Conservation (phyloP, 2,113 vertebrate genomes). For the Chroicocephalus ridibundus region DNA sequence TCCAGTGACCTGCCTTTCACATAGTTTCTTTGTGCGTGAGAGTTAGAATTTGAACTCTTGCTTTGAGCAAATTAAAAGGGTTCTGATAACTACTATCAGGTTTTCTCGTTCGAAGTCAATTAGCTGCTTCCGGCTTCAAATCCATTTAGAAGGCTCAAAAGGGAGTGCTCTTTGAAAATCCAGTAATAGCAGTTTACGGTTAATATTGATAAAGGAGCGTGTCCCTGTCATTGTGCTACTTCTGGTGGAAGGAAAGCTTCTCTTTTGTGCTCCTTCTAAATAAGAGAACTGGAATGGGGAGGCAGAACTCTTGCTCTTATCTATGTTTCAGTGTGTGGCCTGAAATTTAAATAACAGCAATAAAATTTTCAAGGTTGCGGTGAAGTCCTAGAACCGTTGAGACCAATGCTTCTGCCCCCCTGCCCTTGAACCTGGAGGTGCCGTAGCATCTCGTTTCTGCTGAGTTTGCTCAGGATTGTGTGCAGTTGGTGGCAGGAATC, state of each 20-base stretch:
- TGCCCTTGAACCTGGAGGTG: not conserved
- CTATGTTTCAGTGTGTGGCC: not conserved
- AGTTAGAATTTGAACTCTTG: not conserved
- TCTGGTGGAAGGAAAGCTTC: not conserved
- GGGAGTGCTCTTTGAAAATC: not conserved
- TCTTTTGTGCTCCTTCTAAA: not conserved
- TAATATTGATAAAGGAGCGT: not conserved
- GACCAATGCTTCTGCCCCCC: not conserved
- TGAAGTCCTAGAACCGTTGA: not conserved
- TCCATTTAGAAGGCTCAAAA: not conserved
- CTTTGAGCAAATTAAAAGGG: slow-evolving; percentile 26
- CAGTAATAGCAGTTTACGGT: not conserved
- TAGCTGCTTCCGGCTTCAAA: slow-evolving; percentile 25
- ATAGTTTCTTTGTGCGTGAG: not conserved
- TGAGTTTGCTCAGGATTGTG: not conserved
- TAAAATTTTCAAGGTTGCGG: not conserved
- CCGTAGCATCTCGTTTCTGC: not conserved
- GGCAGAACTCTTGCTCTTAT: not conserved
- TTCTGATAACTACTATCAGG: not conserved
- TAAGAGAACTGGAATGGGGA: not conserved
- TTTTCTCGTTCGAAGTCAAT: not conserved
- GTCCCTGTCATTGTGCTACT: not conserved
- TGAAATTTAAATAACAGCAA: not conserved
- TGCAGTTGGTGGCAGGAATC: not conserved
- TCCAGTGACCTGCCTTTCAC: not conserved